A percentile compares a stretch with the other conserved stretches of the same genome.
Evolutionary conservation across 2,113 vertebrate genomes (phyloP).

Genomic region (Holacanthus passer): DNA sequence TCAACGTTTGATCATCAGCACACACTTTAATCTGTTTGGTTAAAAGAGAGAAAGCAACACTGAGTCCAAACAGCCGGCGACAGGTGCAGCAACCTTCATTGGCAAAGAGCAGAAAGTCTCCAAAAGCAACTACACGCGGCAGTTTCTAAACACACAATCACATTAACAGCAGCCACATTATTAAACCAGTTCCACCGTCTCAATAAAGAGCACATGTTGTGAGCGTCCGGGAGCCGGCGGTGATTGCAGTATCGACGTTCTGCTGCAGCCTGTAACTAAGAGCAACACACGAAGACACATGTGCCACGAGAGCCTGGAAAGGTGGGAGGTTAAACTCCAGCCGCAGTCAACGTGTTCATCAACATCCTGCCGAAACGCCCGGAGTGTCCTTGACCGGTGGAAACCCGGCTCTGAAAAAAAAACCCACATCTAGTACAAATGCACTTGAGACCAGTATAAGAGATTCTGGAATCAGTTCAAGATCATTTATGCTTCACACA

Average conservation of each 20-base stretch:
- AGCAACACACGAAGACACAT: not conserved
- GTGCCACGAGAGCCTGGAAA: not conserved
- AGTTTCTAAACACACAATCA: not conserved
- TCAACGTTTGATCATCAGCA: not conserved
- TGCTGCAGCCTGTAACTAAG: not conserved
- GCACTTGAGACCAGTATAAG: not conserved
- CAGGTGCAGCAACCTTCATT: not conserved
- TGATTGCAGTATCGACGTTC: not conserved
- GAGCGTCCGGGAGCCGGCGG: not conserved
- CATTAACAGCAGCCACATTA: not conserved
- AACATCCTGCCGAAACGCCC: not conserved
- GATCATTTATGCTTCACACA: too few relatives aligned
- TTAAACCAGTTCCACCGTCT: not conserved
- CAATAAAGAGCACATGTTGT: not conserved
- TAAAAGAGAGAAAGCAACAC: not conserved
- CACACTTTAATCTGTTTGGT: not conserved
- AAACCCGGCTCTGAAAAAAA: not conserved
- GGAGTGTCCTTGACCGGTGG: slow-evolving; percentile 1
- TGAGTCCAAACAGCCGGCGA: not conserved
- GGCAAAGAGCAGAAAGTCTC: not conserved
- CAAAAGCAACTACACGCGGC: not conserved
- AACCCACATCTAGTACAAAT: not conserved
- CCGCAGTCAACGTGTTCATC: not conserved
- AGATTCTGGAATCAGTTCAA: not conserved
- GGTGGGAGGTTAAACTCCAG: not conserved